These are phyloP conservation scores for Ischnus inquisitorius DNA, from an alignment of 2,888 invertebrate genomes.

Conservation along the genomic window DNA sequence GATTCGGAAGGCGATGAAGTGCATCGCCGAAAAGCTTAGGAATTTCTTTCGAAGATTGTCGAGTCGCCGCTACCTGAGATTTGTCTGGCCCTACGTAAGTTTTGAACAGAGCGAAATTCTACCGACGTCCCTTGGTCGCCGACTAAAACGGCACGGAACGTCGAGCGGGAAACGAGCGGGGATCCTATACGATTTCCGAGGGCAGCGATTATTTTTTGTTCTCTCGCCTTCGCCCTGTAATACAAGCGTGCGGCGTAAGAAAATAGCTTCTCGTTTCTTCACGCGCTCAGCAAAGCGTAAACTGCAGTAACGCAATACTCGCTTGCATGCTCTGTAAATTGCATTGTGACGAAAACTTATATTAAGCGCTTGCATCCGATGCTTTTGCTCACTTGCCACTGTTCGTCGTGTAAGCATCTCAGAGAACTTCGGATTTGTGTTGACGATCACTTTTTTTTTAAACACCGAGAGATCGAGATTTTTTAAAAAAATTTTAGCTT, in stretches of 20 bases:
- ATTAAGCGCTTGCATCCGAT: conserved; percentile 77
- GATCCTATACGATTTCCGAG: conserved; percentile 72
- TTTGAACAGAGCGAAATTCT: conserved; percentile 46
- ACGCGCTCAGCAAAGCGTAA: conserved; percentile 79
- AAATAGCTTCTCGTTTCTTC: conserved; percentile 78
- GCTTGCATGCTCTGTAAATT: conserved; percentile 79
- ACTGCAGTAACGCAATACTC: conserved; percentile 79
- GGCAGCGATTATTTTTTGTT: conserved; percentile 56
- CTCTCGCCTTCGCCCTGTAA: too few species aligned
- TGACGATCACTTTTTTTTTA: conserved; percentile 8
- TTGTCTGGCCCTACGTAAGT: conserved; percentile 81
- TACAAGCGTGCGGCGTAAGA: conserved; percentile 77
- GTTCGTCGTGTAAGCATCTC: conserved; percentile 76
- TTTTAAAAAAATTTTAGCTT: background rate
- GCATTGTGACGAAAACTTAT: conserved; percentile 83
- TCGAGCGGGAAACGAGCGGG: conserved; percentile 71
- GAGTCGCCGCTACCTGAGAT: conserved; percentile 75
- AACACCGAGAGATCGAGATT: background rate
- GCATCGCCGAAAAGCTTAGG: conserved; percentile 74
- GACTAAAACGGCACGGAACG: conserved; percentile 38
- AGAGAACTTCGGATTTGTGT: conserved; percentile 2
- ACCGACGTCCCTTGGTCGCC: conserved; percentile 18
- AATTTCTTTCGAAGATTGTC: conserved; percentile 75
- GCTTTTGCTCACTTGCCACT: conserved; percentile 76
- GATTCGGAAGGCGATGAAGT: conserved; percentile 72